These are phyloP conservation scores for Campylorhamphus procurvoides DNA, from an alignment of 2,113 vertebrate species.

Conservation along the genomic window DNA sequence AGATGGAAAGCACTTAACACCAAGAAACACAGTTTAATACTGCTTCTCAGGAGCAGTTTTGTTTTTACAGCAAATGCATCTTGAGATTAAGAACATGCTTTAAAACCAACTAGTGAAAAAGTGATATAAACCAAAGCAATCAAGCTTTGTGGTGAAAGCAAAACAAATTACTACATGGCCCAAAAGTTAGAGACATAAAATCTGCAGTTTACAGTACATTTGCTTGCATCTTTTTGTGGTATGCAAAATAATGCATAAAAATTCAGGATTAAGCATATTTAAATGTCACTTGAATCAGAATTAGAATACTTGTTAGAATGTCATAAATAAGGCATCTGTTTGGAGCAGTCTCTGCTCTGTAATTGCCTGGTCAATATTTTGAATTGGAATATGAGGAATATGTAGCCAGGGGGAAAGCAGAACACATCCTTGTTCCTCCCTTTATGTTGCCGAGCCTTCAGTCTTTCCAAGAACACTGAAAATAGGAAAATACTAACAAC, in stretches of 20 bases:
- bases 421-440: neutral
- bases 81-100: constrained; percentile 8
- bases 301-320: neutral
- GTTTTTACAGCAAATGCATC: constrained; percentile 3
- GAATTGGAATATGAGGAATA: neutral
- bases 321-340: neutral
- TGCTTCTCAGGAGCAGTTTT: constrained; percentile 13
- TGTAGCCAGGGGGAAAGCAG: neutral
- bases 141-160: neutral
- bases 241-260: constrained; percentile 44
- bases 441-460: neutral
- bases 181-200: constrained; percentile 26
- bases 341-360: neutral
- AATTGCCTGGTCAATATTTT: neutral
- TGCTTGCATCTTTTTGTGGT: constrained; percentile 34
- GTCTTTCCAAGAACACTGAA: constrained; percentile 63
- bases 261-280: constrained; percentile 33
- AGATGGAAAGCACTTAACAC: neutral
- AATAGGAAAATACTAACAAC: constrained; percentile 68
- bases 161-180: constrained; percentile 8
- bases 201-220: constrained; percentile 30
- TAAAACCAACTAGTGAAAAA: constrained; percentile 1
- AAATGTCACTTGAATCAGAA: constrained; percentile 28
- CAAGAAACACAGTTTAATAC: constrained; percentile 17
- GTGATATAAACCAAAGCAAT: neutral